Base-by-base conservation (phyloP, 2,888 invertebrate genomes). In the Brachylomia viminalis region DNA sequence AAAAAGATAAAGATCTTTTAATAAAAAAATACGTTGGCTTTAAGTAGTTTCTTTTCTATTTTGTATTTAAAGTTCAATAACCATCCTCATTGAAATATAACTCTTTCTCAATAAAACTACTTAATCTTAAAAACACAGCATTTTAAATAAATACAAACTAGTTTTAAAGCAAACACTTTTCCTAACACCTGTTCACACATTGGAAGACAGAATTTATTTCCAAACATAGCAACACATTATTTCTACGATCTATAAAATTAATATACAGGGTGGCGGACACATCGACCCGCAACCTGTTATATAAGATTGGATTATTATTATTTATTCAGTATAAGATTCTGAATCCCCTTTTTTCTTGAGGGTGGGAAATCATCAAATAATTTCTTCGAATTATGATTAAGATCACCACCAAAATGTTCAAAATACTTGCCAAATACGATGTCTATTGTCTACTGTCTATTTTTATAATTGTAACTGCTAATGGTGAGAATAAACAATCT, bases 171-270 rank as follows among this genome's bases (percentile, higher is more conserved):
- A 75, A 80, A 80, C 64, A 74, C 33, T 68, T 70, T 66, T 54
- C 52, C 15, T 13, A 66, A 79, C 83, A 85, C 66, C 73, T 85
- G 83, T 68, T 52, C 27, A 85, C 47, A 85, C 54, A 69, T 27
- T 33, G 49, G 7, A 67, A 79, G 30, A 65, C 64, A 59, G 11
- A 62, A 64, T 79, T 74, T 69, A 17, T 68, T 68, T 49, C 5
- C 20, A 69, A 47, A 77, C 13, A 38, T 11, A 49, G 4, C 10
- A 69, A 61, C 13, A 7, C n/a, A 27, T 69, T 38, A 71, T 38
- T 49, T 38, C 10, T n/a, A 45, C n/a, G 33, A 69, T 6, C 30
- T 61, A 61, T 13, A 61, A 33, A 61, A 61, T 33, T 61, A 13
- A 23, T 33, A 61, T 5, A 17, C 38, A 38, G 5, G 38, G 5